These are phyloP conservation scores for Lacerta bilineata DNA, from an alignment of 2,797 vertebrate genomes.

Conservation along the genomic window DNA sequence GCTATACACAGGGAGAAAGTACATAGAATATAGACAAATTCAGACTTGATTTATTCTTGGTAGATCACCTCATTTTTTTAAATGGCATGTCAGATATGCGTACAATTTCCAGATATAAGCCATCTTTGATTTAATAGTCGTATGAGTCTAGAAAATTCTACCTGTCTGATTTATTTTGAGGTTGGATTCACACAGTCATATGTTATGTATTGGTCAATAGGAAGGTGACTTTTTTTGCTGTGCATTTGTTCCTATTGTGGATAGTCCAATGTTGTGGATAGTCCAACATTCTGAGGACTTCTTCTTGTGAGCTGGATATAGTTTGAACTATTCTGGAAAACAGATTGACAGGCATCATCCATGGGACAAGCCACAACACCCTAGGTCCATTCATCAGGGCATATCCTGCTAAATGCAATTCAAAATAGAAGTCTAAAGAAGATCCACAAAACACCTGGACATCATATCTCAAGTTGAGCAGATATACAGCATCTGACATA, in stretches of 20 bases:
- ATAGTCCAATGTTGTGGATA: neutral
- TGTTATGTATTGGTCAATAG: neutral
- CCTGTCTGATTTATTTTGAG: neutral
- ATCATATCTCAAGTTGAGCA: neutral
- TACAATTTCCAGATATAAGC: constrained; percentile 1
- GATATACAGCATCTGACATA: neutral
- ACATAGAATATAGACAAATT: neutral
- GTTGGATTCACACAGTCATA: neutral
- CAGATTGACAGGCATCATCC: neutral
- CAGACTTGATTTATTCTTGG: too few relatives aligned
- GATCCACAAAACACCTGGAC: neutral
- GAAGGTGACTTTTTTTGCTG: neutral
- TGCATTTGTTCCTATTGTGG: neutral
- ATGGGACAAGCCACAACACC: neutral
- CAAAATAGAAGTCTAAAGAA: neutral
- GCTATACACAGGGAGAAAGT: neutral
- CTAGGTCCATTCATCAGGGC: accelerated
- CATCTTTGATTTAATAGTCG: neutral
- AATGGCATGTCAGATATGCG: neutral
- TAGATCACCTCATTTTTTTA: neutral
- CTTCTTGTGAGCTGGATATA: neutral
- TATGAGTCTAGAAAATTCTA: neutral
- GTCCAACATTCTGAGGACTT: neutral
- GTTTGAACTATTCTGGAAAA: neutral
- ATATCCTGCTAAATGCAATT: too few relatives aligned